These are phyloP conservation scores for Pangasianodon hypophthalmus DNA, from an alignment of 2,113 vertebrate genomes.

Conservation along the genomic window DNA sequence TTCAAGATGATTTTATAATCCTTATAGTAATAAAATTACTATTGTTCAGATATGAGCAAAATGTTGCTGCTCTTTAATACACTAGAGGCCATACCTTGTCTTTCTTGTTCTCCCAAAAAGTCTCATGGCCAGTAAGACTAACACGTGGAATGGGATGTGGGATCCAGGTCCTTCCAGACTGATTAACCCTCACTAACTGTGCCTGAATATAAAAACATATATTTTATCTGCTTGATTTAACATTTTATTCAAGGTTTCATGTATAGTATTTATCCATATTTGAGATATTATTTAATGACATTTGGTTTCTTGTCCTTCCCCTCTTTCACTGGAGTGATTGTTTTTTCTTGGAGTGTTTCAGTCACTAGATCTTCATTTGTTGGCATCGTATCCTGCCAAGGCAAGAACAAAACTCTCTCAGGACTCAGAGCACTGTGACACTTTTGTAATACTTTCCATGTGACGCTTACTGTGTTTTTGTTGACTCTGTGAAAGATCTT, in stretches of 20 bases:
- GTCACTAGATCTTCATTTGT: conserved; percentile 36
- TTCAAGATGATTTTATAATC: background rate
- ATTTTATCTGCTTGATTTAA: background rate
- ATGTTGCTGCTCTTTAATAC: background rate
- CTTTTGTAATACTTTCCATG: background rate
- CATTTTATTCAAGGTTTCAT: background rate
- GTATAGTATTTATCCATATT: background rate
- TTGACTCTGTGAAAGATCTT: conserved; percentile 45
- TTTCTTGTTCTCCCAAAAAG: conserved; percentile 49
- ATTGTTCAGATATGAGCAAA: background rate
- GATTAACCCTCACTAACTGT: conserved; percentile 44
- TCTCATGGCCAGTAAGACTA: conserved; percentile 56
- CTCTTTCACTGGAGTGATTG: conserved; percentile 24
- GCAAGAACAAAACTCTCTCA: background rate
- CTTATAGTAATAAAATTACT: background rate
- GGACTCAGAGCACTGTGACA: background rate
- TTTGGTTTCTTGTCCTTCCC: conserved; percentile 56
- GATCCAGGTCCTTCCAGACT: conserved; percentile 51
- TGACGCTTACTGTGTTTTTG: conserved; percentile 48
- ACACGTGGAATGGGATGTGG: conserved; percentile 46
- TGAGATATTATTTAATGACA: conserved; percentile 53
- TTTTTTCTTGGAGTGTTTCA: conserved; percentile 47
- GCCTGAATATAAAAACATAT: conserved; percentile 17
- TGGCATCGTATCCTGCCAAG: conserved; percentile 56
- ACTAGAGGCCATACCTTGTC: conserved; percentile 53